phyloP scores from a whole-genome alignment of 2,888 invertebrate genomes.

The Cheilosia grossa region DNA sequence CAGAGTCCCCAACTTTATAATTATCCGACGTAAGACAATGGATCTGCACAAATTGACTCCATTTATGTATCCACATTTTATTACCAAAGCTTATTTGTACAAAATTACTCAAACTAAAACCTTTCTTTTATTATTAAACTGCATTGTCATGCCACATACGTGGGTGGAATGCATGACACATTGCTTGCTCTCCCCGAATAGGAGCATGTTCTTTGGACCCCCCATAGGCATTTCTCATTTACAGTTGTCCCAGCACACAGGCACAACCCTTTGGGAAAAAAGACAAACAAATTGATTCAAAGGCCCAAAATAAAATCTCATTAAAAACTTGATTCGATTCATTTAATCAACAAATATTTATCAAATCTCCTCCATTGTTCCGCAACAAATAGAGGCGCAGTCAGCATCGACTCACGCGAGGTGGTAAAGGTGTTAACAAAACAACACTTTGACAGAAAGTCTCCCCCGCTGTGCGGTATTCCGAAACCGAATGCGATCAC shows the following conservation, averaged over 20 bases:
- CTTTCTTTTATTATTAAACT: not conserved
- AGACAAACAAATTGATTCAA: conserved; percentile 58
- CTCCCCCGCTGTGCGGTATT: conserved; percentile 68
- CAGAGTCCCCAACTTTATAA: too few relatives aligned
- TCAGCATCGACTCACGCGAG: conserved; percentile 5
- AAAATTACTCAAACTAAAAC: not conserved
- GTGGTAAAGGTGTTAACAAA: conserved; percentile 70
- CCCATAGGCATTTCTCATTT: conserved; percentile 37
- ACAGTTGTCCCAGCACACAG: conserved; percentile 9
- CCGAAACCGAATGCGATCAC: conserved; percentile 39
- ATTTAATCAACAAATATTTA: conserved; percentile 67
- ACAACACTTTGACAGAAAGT: conserved; percentile 58
- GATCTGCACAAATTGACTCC: too few relatives aligned
- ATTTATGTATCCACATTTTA: too few relatives aligned
- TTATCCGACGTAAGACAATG: too few relatives aligned
- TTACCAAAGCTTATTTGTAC: too few relatives aligned
- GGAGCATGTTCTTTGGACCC: conserved; percentile 16
- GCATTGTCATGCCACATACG: not conserved
- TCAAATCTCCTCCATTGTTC: conserved; percentile 44
- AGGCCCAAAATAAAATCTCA: conserved; percentile 38
- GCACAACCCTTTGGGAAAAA: conserved; percentile 7
- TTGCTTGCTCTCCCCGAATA: not conserved
- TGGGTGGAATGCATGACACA: not conserved
- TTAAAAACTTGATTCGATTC: conserved; percentile 62
- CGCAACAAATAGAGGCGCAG: conserved; percentile 12